A percentile compares a stretch with the other conserved stretches of the same genome.
phyloP scores from a whole-genome alignment of 2,888 invertebrate genomes.

The Timema podura region DNA sequence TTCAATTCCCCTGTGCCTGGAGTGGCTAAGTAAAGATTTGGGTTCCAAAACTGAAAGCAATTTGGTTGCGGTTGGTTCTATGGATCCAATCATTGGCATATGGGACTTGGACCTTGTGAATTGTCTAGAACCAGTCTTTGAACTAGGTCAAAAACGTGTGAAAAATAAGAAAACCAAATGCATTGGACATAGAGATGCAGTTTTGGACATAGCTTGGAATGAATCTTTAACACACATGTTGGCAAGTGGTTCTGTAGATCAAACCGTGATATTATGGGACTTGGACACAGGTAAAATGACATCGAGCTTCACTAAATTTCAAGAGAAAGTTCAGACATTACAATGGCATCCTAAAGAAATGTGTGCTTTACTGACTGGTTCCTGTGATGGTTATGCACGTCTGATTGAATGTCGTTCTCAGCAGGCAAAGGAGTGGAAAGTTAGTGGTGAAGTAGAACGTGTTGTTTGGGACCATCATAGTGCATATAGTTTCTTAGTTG shows the following conservation, averaged over 20 bases:
- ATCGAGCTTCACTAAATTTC: constrained; percentile 66
- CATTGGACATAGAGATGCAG: constrained; percentile 84
- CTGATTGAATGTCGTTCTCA: constrained; percentile 44
- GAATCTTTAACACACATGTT: constrained; percentile 72
- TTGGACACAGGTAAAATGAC: constrained; percentile 74
- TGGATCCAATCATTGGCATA: constrained; percentile 88
- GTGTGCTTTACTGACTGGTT: constrained; percentile 76
- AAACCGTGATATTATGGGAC: constrained; percentile 87
- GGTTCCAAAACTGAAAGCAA: constrained; percentile 62
- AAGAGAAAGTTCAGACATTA: constrained; percentile 80
- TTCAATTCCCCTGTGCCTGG: constrained; percentile 85
- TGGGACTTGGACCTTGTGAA: constrained; percentile 97
- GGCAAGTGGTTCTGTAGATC: constrained; percentile 91
- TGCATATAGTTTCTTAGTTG: constrained; percentile 70
- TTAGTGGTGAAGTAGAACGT: constrained; percentile 80
- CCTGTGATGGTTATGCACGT: constrained; percentile 62
- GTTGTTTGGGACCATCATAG: constrained; percentile 79
- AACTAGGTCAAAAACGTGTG: constrained; percentile 68
- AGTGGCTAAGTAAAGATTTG: constrained; percentile 89
- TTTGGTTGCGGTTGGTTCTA: constrained; percentile 86
- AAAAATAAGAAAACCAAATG: constrained; percentile 65
- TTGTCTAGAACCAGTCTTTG: constrained; percentile 81
- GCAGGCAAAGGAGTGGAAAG: constrained; percentile 68
- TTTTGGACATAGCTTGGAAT: constrained; percentile 91
- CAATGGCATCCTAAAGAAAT: constrained; percentile 81